Conservation (phyloP, 2,888 invertebrate species). For the Cryptocheilus praepositus region DNA sequence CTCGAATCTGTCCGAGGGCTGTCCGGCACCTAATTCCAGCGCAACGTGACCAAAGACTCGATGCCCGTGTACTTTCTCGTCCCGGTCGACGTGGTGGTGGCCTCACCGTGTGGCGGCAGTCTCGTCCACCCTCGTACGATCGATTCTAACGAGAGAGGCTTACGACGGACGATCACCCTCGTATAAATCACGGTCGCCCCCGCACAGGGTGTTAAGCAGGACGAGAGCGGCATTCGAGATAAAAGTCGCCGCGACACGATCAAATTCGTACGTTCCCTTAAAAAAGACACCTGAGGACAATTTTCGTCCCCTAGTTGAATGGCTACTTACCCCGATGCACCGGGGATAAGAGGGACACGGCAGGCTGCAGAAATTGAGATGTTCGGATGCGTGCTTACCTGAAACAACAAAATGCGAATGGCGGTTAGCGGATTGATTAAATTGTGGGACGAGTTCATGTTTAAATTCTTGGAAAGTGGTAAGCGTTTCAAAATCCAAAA, state of each 20-base stretch:
- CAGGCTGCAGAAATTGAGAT: background rate
- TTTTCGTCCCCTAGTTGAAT: background rate
- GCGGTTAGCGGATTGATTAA: too few species aligned
- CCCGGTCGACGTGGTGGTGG: background rate
- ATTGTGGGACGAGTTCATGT: too few species aligned
- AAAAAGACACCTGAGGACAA: too few species aligned
- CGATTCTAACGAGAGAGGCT: conserved; percentile 53
- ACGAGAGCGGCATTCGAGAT: conserved; percentile 46
- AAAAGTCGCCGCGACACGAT: conserved; percentile 38
- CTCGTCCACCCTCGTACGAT: conserved; percentile 37
- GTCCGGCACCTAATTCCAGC: conserved; percentile 44
- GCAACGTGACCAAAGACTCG: conserved; percentile 33
- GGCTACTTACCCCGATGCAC: background rate
- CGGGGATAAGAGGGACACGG: too few species aligned
- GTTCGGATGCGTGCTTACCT: conserved; percentile 49
- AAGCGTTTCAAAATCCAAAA: too few species aligned
- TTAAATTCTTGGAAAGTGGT: too few species aligned
- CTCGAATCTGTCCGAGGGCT: conserved; percentile 39
- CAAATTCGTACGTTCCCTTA: conserved; percentile 21
- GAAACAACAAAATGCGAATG: conserved; percentile 45
- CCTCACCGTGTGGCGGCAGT: too few species aligned
- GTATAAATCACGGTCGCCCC: conserved; percentile 44
- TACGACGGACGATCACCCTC: conserved; percentile 47
- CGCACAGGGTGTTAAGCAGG: conserved; percentile 44
- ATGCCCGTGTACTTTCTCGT: background rate